phyloP scores from a whole-genome alignment of 1,140 invertebrate genomes.

The Conus ventricosus region DNA sequence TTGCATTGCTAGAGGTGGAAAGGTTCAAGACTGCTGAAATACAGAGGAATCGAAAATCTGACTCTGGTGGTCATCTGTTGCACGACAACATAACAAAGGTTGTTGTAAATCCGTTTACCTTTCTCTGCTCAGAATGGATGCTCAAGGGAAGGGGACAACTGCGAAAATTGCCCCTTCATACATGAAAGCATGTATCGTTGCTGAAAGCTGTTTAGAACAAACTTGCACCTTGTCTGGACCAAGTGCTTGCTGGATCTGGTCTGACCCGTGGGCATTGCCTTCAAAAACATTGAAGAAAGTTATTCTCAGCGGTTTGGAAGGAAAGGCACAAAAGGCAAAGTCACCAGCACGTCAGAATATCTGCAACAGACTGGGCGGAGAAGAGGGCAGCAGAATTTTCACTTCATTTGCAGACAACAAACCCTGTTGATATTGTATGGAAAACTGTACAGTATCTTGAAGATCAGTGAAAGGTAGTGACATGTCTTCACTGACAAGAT shows the following conservation, averaged over 20 bases:
- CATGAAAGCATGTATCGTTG: conserved; percentile 34
- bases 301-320: conserved; percentile 10
- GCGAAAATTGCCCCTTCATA: conserved; percentile 5
- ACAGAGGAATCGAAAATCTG: too few relatives aligned
- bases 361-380: conserved; percentile 32
- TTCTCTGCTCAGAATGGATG: conserved; percentile 38
- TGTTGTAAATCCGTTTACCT: not conserved
- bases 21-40: too few relatives aligned
- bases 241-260: conserved; percentile 39
- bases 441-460: conserved; percentile 39
- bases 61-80: too few relatives aligned
- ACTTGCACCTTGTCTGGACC: conserved; percentile 47
- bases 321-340: conserved; percentile 24
- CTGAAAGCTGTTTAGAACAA: conserved; percentile 17
- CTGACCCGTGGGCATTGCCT: conserved; percentile 22
- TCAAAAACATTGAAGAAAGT: not conserved
- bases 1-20: not conserved
- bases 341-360: conserved; percentile 41
- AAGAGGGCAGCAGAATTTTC: conserved; percentile 21
- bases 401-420: not conserved
- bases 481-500: conserved; percentile 11
- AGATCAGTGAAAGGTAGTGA: not conserved
- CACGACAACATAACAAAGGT: too few relatives aligned
- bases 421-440: conserved; percentile 37
- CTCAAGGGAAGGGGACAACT: not conserved